phyloP scores from a whole-genome alignment of 2,113 vertebrate genomes.

The Engraulis encrasicolus region DNA sequence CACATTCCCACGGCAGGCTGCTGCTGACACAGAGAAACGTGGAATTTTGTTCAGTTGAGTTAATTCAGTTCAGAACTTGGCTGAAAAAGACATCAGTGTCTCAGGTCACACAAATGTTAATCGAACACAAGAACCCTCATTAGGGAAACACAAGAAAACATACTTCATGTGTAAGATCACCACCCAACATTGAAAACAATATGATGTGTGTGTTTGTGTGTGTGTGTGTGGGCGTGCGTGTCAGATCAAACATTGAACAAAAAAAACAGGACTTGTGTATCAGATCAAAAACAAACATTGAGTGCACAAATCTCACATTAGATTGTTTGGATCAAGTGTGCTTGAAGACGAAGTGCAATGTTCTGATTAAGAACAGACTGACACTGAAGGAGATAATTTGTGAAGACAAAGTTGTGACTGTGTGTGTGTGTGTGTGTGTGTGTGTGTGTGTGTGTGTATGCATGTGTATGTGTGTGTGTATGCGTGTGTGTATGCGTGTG shows the following conservation, averaged over 20 bases:
- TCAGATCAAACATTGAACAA: no score
- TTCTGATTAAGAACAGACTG: neutral
- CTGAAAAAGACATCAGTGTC: neutral
- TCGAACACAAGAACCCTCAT: neutral
- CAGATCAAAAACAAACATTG: neutral
- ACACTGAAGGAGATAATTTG: neutral
- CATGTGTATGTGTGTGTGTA: neutral
- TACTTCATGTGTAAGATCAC: neutral
- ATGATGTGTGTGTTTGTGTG: no score
- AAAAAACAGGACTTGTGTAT: no score
- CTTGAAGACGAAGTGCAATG: neutral
- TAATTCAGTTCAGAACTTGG: neutral
- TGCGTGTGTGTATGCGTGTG: constrained; percentile 39
- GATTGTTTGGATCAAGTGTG: neutral
- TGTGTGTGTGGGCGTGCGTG: no score
- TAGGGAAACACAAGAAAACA: neutral
- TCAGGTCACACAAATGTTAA: neutral
- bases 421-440: neutral
- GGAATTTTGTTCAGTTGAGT: neutral
- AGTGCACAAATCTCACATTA: no score
- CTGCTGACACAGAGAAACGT: constrained; percentile 15
- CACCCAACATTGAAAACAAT: neutral
- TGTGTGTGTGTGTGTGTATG: neutral
- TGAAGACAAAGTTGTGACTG: neutral
- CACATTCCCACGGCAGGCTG: constrained; percentile 28